Conservation (phyloP, 2,888 invertebrate species). For the Timema podura region DNA sequence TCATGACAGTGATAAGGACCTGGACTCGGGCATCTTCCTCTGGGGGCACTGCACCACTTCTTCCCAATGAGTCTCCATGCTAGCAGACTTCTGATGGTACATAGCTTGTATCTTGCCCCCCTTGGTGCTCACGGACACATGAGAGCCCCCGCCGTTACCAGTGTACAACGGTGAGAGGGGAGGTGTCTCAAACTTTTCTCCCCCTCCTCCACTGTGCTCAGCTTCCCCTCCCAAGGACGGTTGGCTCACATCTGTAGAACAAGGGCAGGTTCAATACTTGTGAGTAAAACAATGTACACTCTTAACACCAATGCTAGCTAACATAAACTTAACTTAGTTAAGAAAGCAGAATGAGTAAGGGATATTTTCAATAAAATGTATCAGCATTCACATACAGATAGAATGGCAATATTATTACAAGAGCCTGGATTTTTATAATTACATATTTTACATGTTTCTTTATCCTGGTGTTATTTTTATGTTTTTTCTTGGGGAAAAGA, state of each 20-base stretch:
- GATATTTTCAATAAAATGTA: too few relatives aligned
- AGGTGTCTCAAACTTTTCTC: conserved; percentile 51
- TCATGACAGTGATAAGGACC: not conserved
- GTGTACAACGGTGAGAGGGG: conserved; percentile 61
- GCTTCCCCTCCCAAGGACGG: conserved; percentile 69
- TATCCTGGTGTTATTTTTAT: too few relatives aligned
- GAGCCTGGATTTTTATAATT: too few relatives aligned
- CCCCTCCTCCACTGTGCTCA: conserved; percentile 44
- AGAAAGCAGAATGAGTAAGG: too few relatives aligned
- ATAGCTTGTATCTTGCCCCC: conserved; percentile 47
- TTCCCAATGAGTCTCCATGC: conserved; percentile 68
- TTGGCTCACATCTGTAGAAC: conserved; percentile 64
- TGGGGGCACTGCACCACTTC: conserved; percentile 46
- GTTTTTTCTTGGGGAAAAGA: too few relatives aligned
- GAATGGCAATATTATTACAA: too few relatives aligned
- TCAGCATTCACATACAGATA: too few relatives aligned
- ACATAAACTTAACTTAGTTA: too few relatives aligned
- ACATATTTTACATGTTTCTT: too few relatives aligned
- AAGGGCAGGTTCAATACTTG: conserved; percentile 2
- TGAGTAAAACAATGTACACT: too few relatives aligned
- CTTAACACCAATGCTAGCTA: too few relatives aligned
- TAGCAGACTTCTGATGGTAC: conserved; percentile 37
- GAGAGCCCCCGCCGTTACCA: conserved; percentile 45
- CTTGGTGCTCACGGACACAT: conserved; percentile 45
- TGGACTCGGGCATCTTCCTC: conserved; percentile 3